phyloP scores from a whole-genome alignment of 2,113 vertebrate genomes.

The Todiramphus saurophagus region DNA sequence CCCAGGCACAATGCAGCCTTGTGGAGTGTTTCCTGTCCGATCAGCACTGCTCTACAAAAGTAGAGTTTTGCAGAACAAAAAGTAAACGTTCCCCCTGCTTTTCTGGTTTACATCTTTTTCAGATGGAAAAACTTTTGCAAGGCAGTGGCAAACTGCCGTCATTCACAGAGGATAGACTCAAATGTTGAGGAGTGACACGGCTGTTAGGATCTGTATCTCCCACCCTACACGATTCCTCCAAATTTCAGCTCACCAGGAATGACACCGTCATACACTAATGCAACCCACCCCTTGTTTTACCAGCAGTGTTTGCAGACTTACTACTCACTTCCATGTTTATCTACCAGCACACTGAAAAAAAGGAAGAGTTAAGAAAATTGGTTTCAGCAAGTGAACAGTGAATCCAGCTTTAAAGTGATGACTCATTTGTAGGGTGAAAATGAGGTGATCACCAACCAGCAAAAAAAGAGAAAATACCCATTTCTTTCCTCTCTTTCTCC shows the following conservation, averaged over 20 bases:
- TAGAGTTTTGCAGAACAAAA: neutral
- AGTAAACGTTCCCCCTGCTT: neutral
- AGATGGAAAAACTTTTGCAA: neutral
- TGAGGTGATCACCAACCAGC: neutral
- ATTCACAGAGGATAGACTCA: neutral
- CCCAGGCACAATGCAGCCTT: fast-evolving
- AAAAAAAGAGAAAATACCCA: neutral
- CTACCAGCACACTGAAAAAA: neutral
- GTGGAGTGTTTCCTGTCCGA: neutral
- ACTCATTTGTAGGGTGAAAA: neutral
- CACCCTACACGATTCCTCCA: too few species aligned
- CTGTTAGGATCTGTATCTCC: neutral
- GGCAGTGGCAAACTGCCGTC: neutral
- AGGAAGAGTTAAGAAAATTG: neutral
- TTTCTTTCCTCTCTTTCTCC: neutral
- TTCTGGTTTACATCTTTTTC: neutral
- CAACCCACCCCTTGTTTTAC: neutral
- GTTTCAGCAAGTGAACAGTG: neutral
- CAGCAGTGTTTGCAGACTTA: neutral
- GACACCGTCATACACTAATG: neutral
- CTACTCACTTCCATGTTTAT: neutral
- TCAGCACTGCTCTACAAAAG: neutral
- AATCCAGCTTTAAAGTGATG: neutral
- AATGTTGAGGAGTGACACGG: neutral
- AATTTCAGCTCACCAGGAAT: neutral